phyloP scores from a whole-genome alignment of 2,797 vertebrate genomes.

The Sebastes matsubarae region DNA sequence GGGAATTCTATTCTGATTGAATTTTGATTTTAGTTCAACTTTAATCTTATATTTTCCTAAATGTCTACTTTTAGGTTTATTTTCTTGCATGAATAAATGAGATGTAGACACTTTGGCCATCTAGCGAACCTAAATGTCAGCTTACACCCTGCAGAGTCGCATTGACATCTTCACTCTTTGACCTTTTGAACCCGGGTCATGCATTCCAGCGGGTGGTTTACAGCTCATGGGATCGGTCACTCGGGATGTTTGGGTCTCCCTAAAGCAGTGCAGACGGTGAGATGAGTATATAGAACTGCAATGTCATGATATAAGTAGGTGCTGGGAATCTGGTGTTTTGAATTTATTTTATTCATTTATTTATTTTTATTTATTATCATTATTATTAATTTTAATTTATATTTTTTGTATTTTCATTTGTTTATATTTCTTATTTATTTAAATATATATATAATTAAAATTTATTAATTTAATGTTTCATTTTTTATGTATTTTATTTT shows the following conservation, averaged over 20 bases:
- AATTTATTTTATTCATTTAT: too few species aligned
- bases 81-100: background rate
- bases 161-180: conserved; percentile 17
- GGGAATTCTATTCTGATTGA: background rate
- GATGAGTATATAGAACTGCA: conserved; percentile 34
- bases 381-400: too few species aligned
- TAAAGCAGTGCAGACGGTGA: background rate
- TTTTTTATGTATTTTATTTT: too few species aligned
- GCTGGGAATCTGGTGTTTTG: too few species aligned
- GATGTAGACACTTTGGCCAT: background rate
- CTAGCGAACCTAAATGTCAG: background rate
- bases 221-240: background rate
- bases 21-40: background rate
- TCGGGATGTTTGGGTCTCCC: conserved; percentile 1
- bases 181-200: conserved; percentile 41
- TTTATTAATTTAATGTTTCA: too few species aligned
- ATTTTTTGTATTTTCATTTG: too few species aligned
- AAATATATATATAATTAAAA: too few species aligned
- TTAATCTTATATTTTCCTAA: background rate
- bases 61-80: background rate
- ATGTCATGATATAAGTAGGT: background rate
- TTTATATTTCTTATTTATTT: too few species aligned
- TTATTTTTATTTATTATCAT: too few species aligned
- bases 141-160: background rate
- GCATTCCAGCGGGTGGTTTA: conserved; percentile 45